Evolutionary conservation across 2,888 invertebrate species (phyloP), one percentile per base, ranked within the genome.

Genomic region (Athripsodes cinereus): DNA sequence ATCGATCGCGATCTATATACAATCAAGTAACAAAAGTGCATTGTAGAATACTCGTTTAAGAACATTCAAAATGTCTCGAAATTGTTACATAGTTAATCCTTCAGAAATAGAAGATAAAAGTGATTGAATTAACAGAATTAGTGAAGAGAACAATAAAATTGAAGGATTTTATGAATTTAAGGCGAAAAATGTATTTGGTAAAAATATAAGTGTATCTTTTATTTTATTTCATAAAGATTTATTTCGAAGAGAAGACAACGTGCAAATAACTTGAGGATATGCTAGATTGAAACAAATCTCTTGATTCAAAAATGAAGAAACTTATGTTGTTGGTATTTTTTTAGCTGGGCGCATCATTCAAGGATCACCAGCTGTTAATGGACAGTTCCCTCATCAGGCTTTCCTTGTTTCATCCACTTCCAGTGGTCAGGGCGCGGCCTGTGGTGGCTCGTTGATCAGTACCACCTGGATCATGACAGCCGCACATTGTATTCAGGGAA

Each of bases 361-460:
- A 20, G 58, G 58, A 16, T 50, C 68, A 68, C 66, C 66, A 54
- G 70, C 70, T 0, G 48, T 20, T 0, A 66, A 67, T 2, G 69
- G 68, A 0, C 70, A 70, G 66, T 66, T 69, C 57, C 69, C 69
- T 0, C 64, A 68, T 56, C 68, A 68, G 67, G 51, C 69, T 53
- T 67, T 66, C 60, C 59, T 70, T 11, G 11, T 31, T 31, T 11
- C 11, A 6, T 8, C 6, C 31, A 31, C 11, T 6, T 11, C 6
- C 31, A 11, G 31, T 8, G 31, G 31, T 11, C n/a, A n/a, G n/a
- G 11, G 31, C 6, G 31, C 31, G 8, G 11, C 8, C 11, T 31
- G 31, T 31, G 31, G 31, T 8, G 31, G 31, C 8, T 31, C 31
- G 31, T 11, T 31, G 31, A 31, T 31, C 6, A 11, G 8, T 8